Percentiles rank a stretch among this genome's conserved stretches.
phyloP scores from a whole-genome alignment of 2,113 vertebrate genomes.

The Dolichotis patagonum region DNA sequence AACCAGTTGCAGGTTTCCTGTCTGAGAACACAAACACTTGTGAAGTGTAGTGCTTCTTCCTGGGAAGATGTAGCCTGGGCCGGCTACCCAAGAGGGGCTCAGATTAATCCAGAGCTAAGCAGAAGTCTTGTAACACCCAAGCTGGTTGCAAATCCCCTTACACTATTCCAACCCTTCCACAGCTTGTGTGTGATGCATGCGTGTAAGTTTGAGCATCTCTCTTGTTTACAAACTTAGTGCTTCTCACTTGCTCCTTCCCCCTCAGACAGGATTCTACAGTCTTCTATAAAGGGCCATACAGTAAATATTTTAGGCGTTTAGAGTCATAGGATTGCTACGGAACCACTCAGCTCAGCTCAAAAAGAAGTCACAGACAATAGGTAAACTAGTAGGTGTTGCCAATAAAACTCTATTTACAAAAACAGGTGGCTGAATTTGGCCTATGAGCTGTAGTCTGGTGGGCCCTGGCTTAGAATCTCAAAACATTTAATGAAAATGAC shows the following conservation, averaged over 20 bases:
- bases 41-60: not conserved
- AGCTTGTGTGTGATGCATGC: not conserved
- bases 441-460: not conserved
- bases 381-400: not conserved
- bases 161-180: not conserved
- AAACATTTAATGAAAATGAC: constrained; percentile 26
- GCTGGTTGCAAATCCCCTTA: not conserved
- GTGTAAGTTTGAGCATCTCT: not conserved
- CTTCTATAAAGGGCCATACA: not conserved
- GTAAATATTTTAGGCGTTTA: not conserved
- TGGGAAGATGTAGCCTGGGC: not conserved
- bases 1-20: constrained; percentile 52
- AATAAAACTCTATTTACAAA: constrained; percentile 61
- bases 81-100: not conserved
- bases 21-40: constrained; percentile 65
- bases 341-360: not conserved
- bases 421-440: not conserved
- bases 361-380: not conserved
- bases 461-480: constrained; percentile 31
- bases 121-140: not conserved
- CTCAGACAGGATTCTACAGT: not conserved
- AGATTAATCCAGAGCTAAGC: not conserved
- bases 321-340: not conserved
- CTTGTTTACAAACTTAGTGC: not conserved
- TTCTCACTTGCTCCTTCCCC: constrained; percentile 11